Conservation (phyloP, 2,888 invertebrate genomes). For the Eledona agricola region DNA sequence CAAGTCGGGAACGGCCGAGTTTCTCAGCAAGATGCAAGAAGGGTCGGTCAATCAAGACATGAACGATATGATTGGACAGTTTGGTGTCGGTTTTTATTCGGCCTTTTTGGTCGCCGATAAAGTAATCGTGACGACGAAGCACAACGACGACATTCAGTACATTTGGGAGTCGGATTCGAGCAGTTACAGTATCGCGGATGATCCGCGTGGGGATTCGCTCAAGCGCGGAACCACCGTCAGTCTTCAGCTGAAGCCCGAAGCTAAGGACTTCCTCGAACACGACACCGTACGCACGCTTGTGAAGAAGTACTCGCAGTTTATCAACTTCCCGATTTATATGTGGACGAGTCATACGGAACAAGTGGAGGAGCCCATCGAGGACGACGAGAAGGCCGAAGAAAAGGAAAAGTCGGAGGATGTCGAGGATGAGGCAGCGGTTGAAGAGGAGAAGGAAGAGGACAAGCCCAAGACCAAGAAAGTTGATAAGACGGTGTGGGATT, state of each 20-base stretch:
- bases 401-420: conserved; percentile 69
- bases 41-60: conserved; percentile 74
- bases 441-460: conserved; percentile 74
- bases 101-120: conserved; percentile 95
- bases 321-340: conserved; percentile 97
- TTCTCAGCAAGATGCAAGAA: conserved; percentile 90
- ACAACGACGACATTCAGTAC: conserved; percentile 92
- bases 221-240: conserved; percentile 76
- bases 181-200: conserved; percentile 88
- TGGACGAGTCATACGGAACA: conserved; percentile 83
- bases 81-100: conserved; percentile 99
- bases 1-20: conserved; percentile 96
- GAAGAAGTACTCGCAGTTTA: conserved; percentile 99
- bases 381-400: conserved; percentile 67
- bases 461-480: conserved; percentile 86
- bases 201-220: conserved; percentile 93
- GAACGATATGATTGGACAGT: conserved; percentile 99
- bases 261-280: conserved; percentile 93
- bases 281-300: conserved; percentile 90
- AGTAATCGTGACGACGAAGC: conserved; percentile 95
- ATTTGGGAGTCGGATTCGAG: conserved; percentile 98
- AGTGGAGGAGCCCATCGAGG: conserved; percentile 72
- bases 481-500: conserved; percentile 97
- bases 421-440: conserved; percentile 71
- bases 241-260: conserved; percentile 95